Evolutionary conservation across 1,140 invertebrate genomes (phyloP).

Genomic region (Drosophila pseudoananassae): DNA sequence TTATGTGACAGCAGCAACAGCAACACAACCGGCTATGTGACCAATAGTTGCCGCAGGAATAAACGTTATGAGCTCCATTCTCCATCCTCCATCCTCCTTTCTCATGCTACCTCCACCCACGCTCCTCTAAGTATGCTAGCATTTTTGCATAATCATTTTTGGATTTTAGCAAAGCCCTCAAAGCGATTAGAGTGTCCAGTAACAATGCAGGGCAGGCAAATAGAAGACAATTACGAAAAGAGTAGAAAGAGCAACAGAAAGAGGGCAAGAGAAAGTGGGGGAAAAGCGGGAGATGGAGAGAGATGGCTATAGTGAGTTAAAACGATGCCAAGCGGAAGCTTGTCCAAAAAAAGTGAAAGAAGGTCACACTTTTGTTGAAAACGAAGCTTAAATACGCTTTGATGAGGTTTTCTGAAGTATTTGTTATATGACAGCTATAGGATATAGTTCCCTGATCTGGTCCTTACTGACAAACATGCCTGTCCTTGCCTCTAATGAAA

Average conservation of each 20-base stretch:
- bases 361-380: background rate
- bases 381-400: too few species aligned
- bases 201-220: background rate
- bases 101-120: background rate
- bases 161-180: conserved; percentile 38
- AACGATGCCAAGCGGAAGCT: conserved; percentile 28
- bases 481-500: too few species aligned
- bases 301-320: background rate
- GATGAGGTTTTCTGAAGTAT: too few species aligned
- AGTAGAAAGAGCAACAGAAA: background rate
- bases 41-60: background rate
- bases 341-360: conserved; percentile 14
- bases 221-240: background rate
- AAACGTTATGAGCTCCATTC: background rate
- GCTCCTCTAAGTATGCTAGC: background rate
- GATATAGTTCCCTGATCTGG: too few species aligned
- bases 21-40: background rate
- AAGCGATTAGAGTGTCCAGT: conserved; percentile 36
- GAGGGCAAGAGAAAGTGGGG: background rate
- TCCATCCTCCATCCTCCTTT: background rate
- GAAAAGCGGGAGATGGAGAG: too few species aligned
- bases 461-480: too few species aligned
- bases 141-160: conserved; percentile 46
- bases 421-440: background rate
- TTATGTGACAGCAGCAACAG: conserved; percentile 37